Evolutionary conservation across 2,888 invertebrate genomes (phyloP), one percentile per base, ranked within the genome.

Genomic region (Dinocampus coccinellae): DNA sequence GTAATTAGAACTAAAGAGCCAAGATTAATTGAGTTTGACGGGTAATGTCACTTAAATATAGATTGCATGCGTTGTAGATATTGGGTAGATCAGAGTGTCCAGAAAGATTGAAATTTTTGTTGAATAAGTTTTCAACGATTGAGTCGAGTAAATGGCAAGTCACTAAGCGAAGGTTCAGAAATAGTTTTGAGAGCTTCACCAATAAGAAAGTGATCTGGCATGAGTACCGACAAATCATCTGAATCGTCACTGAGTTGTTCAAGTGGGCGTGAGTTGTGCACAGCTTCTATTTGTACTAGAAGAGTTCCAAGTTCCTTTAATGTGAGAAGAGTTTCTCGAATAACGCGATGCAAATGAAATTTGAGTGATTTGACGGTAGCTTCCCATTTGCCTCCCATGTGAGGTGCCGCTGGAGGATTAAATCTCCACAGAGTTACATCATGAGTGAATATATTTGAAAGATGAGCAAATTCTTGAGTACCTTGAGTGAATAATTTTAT

Each of bases 1-100:
- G 73, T 73, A 4, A 78, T 24, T 0, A 78, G 36, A 9, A 69
- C 53, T 6, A 73, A 11, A 6, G 69, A 61, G 9, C 73, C 72
- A 10, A 66, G 42, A 0, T 55, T 34, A 0, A 70, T 34, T 6
- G 62, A 20, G 11, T 62, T 39, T 2, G 33, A 11, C 1, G 67
- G 42, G 13, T 55, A n/a, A 20, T 39, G 22, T 70, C 73, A 75
- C 3, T 64, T 70, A 7, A 42, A 70, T 0, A 57, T 70, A 2
- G 36, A 2, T 20, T 58, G 69, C 52, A 65, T n/a, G 0, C 33
- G 39, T 7, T 72, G 69, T 0, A 75, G 26, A 13, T 62, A 73
- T 1, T 74, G 39, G 0, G 42, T 0, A 0, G 69, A 66, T 73
- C 74, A 73, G 2, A 13, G 3, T 2, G 13, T 13, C 74, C 74